Conservation (phyloP, 2,113 vertebrate genomes). For the Ageneiosus marmoratus region DNA sequence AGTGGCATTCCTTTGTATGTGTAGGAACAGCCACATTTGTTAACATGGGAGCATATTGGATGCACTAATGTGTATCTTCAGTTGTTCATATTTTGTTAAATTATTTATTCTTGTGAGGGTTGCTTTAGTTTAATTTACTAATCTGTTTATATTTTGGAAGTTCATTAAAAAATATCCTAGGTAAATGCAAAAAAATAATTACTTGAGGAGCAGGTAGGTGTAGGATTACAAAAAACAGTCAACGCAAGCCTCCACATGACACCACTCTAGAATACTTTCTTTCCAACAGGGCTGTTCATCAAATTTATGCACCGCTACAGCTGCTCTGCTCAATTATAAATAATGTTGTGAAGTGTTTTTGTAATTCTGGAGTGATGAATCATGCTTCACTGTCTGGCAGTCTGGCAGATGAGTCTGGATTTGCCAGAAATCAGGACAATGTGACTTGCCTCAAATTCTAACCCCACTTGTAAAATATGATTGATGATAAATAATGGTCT, state of each 20-base stretch:
- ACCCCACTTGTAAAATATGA: conserved; percentile 26
- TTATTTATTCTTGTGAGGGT: not conserved
- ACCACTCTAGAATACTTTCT: not conserved
- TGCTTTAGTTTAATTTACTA: not conserved
- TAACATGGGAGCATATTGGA: not conserved
- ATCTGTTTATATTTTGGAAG: not conserved
- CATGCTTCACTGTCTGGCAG: conserved; percentile 29
- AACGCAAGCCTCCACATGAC: not conserved
- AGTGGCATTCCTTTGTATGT: not conserved
- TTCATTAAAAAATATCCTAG: conserved; percentile 11
- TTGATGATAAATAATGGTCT: conserved; percentile 21
- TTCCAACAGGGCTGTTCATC: conserved; percentile 9
- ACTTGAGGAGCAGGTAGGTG: not conserved
- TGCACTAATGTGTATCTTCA: not conserved
- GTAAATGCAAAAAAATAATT: not conserved
- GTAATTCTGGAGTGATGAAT: conserved; percentile 27
- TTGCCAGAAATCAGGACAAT: conserved; percentile 18
- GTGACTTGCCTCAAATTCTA: conserved; percentile 2
- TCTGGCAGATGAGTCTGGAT: not conserved
- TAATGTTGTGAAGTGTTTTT: not conserved
- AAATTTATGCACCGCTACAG: conserved; percentile 24
- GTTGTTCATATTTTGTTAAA: not conserved
- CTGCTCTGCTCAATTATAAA: conserved; percentile 31
- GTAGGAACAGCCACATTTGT: not conserved
- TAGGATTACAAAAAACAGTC: not conserved